These are phyloP conservation scores for Tympanuchus pallidicinctus DNA, from an alignment of 2,113 vertebrate genomes.

Conservation along the genomic window DNA sequence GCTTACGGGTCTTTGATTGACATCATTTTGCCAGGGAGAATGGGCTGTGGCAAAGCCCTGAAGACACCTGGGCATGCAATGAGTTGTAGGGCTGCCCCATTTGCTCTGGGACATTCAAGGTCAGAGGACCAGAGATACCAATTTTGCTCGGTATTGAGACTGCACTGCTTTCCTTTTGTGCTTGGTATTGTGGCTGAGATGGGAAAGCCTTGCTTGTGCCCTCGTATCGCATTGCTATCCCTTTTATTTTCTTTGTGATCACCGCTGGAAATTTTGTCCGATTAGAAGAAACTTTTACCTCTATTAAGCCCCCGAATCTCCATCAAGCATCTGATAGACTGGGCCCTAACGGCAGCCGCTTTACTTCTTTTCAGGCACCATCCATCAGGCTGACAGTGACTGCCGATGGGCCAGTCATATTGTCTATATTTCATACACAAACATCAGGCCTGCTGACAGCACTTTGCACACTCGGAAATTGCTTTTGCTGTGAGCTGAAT, in stretches of 20 bases:
- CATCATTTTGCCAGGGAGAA: background rate
- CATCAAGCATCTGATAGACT: slow-evolving; percentile 82
- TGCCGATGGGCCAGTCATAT: slow-evolving; percentile 92
- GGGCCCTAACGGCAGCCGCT: slow-evolving; percentile 81
- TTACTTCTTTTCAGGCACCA: slow-evolving; percentile 88
- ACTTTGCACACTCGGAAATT: slow-evolving; percentile 95
- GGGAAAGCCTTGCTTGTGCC: background rate
- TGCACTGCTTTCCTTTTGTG: background rate
- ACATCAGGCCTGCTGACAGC: slow-evolving; percentile 97
- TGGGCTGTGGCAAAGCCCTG: background rate
- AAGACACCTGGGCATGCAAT: background rate
- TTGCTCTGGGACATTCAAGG: background rate
- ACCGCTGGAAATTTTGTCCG: slow-evolving; percentile 76
- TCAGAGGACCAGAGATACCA: background rate
- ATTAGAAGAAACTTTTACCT: slow-evolving; percentile 84
- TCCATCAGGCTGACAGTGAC: slow-evolving; percentile 97
- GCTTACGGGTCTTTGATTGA: background rate
- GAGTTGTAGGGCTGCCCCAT: background rate
- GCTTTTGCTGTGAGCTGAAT: slow-evolving; percentile 98
- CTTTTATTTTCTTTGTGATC: slow-evolving; percentile 73
- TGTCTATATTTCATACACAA: slow-evolving; percentile 97
- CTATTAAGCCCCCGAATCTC: slow-evolving; percentile 80
- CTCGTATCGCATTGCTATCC: background rate
- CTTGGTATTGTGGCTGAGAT: background rate
- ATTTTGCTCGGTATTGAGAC: background rate